Evolutionary conservation across 2,113 vertebrate species (phyloP), one percentile per base, ranked within the genome.

Genomic region (cat (Felis catus)): DNA sequence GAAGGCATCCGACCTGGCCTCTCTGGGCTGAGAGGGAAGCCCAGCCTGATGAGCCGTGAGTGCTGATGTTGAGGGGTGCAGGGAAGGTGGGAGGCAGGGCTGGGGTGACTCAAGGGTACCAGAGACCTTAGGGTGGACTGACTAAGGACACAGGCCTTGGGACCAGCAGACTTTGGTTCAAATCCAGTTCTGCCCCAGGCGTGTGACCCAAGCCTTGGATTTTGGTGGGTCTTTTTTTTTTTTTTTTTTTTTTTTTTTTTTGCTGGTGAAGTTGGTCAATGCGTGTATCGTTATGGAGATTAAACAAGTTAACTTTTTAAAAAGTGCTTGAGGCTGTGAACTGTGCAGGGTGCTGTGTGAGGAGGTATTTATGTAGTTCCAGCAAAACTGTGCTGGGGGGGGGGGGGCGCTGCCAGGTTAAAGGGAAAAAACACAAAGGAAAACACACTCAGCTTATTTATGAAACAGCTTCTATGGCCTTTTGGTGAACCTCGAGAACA

Each of bases 401-500:
- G 45, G 39, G 76, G 33, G 14, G 45, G 39, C 70, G 36, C 92
- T 94, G 74, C 82, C 80, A 87, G 89, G 93, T 95, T 95, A 95
- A 96, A 96, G 90, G 83, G 88, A n/a, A 93, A 95, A 79, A 73
- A 91, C 13, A 21, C 93, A 91, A 89, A 96, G 71, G 94, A 66
- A 95, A 68, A 89, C 2, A 94, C 0, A 18, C n/a, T 89, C 74
- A 92, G 74, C 80, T 97, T 98, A 97, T 97, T 97, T 98, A 97
- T 97, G 96, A 98, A 98, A 96, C 94, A 89, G 92, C 58, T 93
- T 96, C 81, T 51, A 19, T 96, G 92, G 93, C 93, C 97, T 98
- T 96, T 97, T 45, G 92, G 90, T 97, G 97, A 98, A 96, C 93
- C 87, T 97, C 55, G 76, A 97, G 89, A 97, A 95, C 89, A 91